Evolutionary conservation across 2,888 invertebrate genomes (phyloP), one percentile per base, ranked within the genome.

Genomic region (Eristalis arbustorum): DNA sequence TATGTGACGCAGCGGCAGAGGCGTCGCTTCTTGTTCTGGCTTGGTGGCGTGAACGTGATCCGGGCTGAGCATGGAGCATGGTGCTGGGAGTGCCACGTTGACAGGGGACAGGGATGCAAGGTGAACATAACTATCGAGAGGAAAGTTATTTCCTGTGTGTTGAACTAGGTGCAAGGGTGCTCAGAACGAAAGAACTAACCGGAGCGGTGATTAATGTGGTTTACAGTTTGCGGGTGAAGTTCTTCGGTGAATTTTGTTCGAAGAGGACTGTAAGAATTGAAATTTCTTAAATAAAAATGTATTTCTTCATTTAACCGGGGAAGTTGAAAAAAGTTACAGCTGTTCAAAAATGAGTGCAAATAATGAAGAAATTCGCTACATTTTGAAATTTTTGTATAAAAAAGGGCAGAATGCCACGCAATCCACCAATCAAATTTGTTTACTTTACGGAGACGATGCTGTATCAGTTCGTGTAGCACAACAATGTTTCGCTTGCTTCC

Each of bases 1-100:
- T 57, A 56, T 74, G 64, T 34, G n/a, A n/a, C n/a, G n/a, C n/a
- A n/a, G n/a, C n/a, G 63, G 63, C 31, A 63, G 49, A 34, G 37
- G 34, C 11, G 63, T 8, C 11, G 49, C 8, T 8, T 49, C 18
- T 49, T 49, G 8, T 18, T 49, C 18, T 8, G 8, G 14, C 4
- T n/a, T 42, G 42, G 42, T 42, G 42, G 42, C 42, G 18, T 49
- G 49, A 49, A 49, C 49, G 18, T 49, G 49, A 49, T 8, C 18
- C 49, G 1, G 18, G 8, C 18, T 18, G n/a, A 18, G 49, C 6
- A 49, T 49, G 49, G n/a, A 0, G n/a, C n/a, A 49, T 18, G 18
- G 8, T 18, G 49, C 13, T n/a, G 42, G 14, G n/a, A 18, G 6
- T 49, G 6, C 42, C n/a, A 42, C 14, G 18, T 18, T 18, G 18